A percentile compares a stretch with the other conserved stretches of the same genome.
phyloP scores from a whole-genome alignment of 2,797 vertebrate species.

The Podarcis lilfordi region DNA sequence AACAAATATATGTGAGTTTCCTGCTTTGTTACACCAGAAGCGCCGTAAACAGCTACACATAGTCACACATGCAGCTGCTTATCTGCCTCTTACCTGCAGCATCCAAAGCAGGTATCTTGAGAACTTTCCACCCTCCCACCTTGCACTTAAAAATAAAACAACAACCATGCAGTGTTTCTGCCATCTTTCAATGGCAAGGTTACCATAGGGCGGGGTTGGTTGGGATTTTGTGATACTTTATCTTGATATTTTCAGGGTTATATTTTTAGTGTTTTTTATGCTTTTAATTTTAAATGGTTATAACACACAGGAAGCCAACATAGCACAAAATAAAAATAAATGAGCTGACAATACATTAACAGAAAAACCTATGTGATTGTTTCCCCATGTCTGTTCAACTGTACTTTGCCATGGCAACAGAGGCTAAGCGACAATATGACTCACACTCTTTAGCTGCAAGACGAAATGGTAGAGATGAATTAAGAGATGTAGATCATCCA shows the following conservation, averaged over 20 bases:
- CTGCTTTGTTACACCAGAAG: neutral
- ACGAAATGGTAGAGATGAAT: neutral
- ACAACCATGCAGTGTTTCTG: neutral
- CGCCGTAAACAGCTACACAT: neutral
- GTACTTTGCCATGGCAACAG: conserved; percentile 16
- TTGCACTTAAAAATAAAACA: neutral
- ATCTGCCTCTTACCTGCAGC: neutral
- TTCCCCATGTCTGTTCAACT: neutral
- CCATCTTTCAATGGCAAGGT: neutral
- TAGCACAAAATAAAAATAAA: neutral
- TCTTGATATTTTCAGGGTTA: neutral
- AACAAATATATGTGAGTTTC: neutral
- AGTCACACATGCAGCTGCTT: neutral
- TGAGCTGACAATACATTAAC: neutral
- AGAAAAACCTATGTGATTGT: neutral
- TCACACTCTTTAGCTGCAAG: conserved; percentile 2
- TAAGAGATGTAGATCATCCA: neutral
- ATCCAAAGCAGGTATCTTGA: neutral
- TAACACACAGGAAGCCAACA: neutral
- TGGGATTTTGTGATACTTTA: neutral
- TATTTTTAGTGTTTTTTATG: neutral
- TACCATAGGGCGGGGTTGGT: neutral
- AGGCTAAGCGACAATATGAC: conserved; percentile 1
- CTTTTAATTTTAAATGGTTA: neutral
- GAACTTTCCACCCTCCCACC: neutral